Evolutionary conservation across 2,113 vertebrate species (phyloP).

Genomic region (Mirounga angustirostris): DNA sequence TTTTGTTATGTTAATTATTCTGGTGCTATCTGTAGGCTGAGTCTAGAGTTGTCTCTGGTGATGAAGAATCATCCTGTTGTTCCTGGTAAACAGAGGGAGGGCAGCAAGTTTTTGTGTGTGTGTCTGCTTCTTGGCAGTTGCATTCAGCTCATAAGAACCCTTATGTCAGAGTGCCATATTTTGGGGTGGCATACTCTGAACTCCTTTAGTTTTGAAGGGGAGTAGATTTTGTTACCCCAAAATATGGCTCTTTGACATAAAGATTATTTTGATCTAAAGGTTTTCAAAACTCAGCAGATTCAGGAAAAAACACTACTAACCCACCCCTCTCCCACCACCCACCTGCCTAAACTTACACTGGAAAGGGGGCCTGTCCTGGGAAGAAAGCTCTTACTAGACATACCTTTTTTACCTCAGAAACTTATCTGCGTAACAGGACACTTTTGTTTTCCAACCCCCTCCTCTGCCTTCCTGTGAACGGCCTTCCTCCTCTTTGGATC

Average conservation of each 20-base stretch:
- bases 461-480: background rate
- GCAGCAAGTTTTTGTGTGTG: background rate
- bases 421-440: background rate
- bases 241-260: background rate
- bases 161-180: background rate
- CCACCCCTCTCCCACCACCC: background rate
- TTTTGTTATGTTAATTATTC: background rate
- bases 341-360: background rate
- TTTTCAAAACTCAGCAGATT: background rate
- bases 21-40: background rate
- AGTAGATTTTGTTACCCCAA: background rate
- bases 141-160: background rate
- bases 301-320: background rate
- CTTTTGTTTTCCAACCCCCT: background rate
- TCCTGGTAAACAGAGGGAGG: background rate
- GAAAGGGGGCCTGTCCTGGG: background rate
- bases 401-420: background rate
- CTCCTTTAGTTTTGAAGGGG: background rate
- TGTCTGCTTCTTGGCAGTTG: background rate
- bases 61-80: background rate
- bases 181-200: background rate
- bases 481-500: background rate
- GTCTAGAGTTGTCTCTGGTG: background rate
- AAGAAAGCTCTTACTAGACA: background rate
- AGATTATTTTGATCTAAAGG: background rate